These are phyloP conservation scores for Heterotilapia buettikoferi DNA, from an alignment of 2,113 vertebrate species.

Conservation along the genomic window DNA sequence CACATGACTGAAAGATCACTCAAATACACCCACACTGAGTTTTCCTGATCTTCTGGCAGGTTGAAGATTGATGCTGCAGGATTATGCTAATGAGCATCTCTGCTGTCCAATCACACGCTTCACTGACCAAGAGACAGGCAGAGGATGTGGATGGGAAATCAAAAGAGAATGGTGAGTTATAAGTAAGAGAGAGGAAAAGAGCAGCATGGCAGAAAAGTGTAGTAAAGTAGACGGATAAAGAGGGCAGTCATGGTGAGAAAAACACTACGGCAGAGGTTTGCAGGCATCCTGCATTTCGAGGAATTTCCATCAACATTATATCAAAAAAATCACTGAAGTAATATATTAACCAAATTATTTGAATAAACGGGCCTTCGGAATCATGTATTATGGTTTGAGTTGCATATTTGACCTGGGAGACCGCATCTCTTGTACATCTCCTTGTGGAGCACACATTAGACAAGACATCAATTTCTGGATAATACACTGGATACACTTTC, in stretches of 20 bases:
- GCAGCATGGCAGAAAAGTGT: neutral
- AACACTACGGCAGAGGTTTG: neutral
- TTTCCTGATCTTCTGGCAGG: conserved; percentile 28
- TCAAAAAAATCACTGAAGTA: neutral
- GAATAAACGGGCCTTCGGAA: neutral
- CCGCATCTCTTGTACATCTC: neutral
- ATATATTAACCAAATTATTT: neutral
- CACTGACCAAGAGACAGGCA: conserved; percentile 32
- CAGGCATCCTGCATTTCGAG: neutral
- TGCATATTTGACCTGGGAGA: neutral
- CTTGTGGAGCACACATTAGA: neutral
- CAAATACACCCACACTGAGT: neutral
- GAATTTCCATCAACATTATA: neutral
- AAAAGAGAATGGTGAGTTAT: neutral
- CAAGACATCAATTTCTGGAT: neutral
- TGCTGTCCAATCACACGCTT: conserved; percentile 59
- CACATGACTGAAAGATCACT: neutral
- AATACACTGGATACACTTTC: neutral
- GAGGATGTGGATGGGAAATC: conserved; percentile 20
- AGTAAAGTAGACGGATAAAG: neutral
- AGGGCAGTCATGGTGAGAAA: neutral
- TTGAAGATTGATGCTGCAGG: conserved; percentile 26
- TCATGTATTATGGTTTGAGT: neutral
- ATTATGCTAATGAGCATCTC: conserved; percentile 54
- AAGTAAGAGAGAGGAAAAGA: neutral